Evolutionary conservation across 2,797 vertebrate species (phyloP).

Genomic region (Oreochromis grahami): DNA sequence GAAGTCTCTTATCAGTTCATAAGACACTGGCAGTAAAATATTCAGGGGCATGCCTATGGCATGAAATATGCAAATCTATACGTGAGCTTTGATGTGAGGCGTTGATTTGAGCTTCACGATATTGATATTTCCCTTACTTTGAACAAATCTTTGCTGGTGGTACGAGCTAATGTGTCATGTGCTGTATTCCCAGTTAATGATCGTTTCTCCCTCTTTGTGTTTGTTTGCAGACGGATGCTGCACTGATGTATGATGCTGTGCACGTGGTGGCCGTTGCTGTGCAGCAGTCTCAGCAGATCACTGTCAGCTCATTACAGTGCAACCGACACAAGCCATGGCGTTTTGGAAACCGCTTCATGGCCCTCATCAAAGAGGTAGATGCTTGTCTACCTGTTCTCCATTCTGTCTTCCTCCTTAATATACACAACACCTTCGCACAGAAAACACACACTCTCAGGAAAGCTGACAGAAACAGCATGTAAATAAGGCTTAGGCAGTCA

Average conservation of each 20-base stretch:
- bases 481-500: conserved; percentile 6
- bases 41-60: background rate
- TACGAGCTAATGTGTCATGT: background rate
- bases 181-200: conserved; percentile 27
- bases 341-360: conserved; percentile 95
- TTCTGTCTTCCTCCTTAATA: background rate
- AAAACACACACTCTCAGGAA: conserved; percentile 1
- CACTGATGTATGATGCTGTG: conserved; percentile 96
- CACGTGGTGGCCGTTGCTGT: conserved; percentile 97
- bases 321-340: conserved; percentile 98
- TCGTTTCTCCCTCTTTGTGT: background rate
- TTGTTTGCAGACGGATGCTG: conserved; percentile 88
- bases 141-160: background rate
- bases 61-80: background rate
- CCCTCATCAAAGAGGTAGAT: conserved; percentile 93
- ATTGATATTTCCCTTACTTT: conserved; percentile 7
- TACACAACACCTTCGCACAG: conserved; percentile 12
- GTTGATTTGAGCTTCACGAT: background rate
- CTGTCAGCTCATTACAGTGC: conserved; percentile 95
- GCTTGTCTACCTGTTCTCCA: background rate
- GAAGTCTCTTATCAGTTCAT: background rate
- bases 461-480: conserved; percentile 17
- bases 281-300: conserved; percentile 97
- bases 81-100: background rate
- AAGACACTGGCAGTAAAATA: background rate